Percentiles rank a stretch among this genome's conserved stretches.
Conservation (phyloP, 2,888 invertebrate species). For the Artemia sinica region DNA sequence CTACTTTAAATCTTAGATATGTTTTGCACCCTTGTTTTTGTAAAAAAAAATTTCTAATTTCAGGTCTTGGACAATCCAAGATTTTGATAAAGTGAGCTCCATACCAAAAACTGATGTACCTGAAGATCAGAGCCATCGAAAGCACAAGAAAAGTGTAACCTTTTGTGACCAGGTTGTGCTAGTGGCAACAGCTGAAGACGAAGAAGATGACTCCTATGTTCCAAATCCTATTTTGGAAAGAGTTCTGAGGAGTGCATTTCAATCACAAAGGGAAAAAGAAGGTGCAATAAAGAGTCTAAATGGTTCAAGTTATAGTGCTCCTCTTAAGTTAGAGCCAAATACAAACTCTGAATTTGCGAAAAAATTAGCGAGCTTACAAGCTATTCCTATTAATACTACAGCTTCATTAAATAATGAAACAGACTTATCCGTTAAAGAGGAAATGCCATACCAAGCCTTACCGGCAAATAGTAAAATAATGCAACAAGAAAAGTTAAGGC, state of each 20-base stretch:
- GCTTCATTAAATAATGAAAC: conserved; percentile 30
- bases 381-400: conserved; percentile 23
- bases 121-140: conserved; percentile 20
- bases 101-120: neutral
- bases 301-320: conserved; percentile 13
- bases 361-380: neutral
- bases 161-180: conserved; percentile 86
- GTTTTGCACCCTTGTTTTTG: too few relatives aligned
- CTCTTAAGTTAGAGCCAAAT: neutral
- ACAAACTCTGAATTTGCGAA: conserved; percentile 8
- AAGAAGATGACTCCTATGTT: conserved; percentile 73
- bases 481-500: neutral
- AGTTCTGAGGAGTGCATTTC: conserved; percentile 61
- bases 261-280: conserved; percentile 38
- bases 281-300: conserved; percentile 21
- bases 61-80: neutral
- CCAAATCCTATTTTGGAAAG: conserved; percentile 76
- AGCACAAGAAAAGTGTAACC: conserved; percentile 68
- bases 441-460: conserved; percentile 30
- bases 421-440: conserved; percentile 20
- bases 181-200: conserved; percentile 79
- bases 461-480: conserved; percentile 25
- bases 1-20: too few relatives aligned
- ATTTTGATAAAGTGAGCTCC: neutral
- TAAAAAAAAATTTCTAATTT: too few relatives aligned